Evolutionary conservation across 2,797 vertebrate genomes (phyloP).

Genomic region (Mormyrops attenuatus): DNA sequence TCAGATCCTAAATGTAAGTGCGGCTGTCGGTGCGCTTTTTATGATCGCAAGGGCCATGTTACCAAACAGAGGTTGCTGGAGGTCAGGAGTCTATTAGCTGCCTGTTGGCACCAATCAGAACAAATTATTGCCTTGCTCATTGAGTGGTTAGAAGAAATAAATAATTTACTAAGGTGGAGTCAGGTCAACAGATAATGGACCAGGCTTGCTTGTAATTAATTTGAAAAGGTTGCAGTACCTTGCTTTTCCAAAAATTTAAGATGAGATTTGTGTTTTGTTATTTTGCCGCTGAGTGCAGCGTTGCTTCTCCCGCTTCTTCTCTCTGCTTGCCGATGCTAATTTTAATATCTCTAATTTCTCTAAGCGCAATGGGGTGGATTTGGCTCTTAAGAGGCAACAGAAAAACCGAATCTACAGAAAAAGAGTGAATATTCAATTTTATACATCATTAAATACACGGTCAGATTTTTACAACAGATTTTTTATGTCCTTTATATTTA

Average conservation of each 20-base stretch:
- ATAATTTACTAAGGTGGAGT: constrained; percentile 39
- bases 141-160: constrained; percentile 38
- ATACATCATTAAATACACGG: background rate
- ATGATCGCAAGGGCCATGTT: constrained; percentile 12
- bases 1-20: constrained; percentile 41
- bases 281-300: background rate
- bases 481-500: background rate
- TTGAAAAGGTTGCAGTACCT: constrained; percentile 45
- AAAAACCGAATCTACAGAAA: background rate
- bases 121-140: constrained; percentile 41
- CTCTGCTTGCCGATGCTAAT: background rate
- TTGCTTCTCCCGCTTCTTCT: background rate
- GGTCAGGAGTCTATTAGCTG: constrained; percentile 37
- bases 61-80: constrained; percentile 29
- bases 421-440: background rate
- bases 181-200: constrained; percentile 53
- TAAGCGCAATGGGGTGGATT: background rate
- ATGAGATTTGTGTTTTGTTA: background rate
- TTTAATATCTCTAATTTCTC: constrained; percentile 12
- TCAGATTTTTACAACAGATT: background rate
- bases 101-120: constrained; percentile 53
- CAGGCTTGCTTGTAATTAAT: constrained; percentile 49
- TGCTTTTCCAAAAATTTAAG: constrained; percentile 14
- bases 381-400: background rate
- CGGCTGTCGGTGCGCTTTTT: constrained; percentile 3